A percentile compares a stretch with the other conserved stretches of the same genome.
Conservation (phyloP, 2,113 vertebrate species). For the Coryphaenoides rupestris region DNA sequence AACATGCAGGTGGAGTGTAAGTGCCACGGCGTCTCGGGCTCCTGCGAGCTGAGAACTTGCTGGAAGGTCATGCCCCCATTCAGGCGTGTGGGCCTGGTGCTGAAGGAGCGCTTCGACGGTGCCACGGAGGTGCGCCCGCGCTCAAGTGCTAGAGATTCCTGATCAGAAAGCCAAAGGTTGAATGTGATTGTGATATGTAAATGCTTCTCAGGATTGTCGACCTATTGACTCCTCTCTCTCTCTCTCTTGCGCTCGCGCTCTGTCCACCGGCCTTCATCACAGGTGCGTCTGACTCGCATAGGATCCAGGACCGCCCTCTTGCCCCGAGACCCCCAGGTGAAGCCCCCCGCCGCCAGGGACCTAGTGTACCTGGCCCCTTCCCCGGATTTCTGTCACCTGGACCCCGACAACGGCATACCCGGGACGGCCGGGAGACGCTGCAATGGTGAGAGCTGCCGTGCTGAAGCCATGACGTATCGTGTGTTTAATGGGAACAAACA, state of each 20-base stretch:
- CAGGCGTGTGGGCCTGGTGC: constrained; percentile 59
- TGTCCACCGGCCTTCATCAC: constrained; percentile 14
- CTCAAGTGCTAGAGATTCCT: too few relatives aligned
- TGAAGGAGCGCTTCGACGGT: constrained; percentile 76
- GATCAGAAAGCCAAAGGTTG: too few relatives aligned
- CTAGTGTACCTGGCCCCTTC: constrained; percentile 70
- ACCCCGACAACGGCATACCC: constrained; percentile 59
- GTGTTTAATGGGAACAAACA: too few relatives aligned
- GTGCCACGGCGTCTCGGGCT: constrained; percentile 73
- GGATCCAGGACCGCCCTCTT: constrained; percentile 71
- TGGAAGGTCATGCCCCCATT: constrained; percentile 80
- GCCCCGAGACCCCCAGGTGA: constrained; percentile 72
- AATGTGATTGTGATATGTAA: background rate
- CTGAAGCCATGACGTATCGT: too few relatives aligned
- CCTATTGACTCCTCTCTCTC: constrained; percentile 3
- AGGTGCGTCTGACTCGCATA: constrained; percentile 74
- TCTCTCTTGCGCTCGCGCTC: too few relatives aligned
- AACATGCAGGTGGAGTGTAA: constrained; percentile 78
- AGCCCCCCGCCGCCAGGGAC: constrained; percentile 71
- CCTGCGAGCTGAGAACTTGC: constrained; percentile 72
- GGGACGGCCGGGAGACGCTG: constrained; percentile 70
- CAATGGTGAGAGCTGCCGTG: constrained; percentile 54
- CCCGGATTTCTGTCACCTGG: constrained; percentile 71
- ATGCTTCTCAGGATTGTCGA: background rate
- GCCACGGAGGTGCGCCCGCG: constrained; percentile 62